phyloP scores from a whole-genome alignment of 1,140 invertebrate genomes.

The Halesus radiatus region DNA sequence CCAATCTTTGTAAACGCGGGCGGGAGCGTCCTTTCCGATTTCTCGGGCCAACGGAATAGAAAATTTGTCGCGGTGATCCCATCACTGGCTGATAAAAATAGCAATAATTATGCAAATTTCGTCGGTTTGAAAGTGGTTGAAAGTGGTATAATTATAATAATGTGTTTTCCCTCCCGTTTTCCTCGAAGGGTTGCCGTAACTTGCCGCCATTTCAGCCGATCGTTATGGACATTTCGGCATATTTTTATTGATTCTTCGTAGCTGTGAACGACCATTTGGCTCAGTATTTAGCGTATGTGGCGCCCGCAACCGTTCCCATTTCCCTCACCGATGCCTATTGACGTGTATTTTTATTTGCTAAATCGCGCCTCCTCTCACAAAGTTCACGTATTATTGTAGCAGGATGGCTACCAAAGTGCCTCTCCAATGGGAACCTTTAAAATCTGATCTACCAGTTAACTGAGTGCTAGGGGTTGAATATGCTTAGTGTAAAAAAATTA shows the following conservation, averaged over 20 bases:
- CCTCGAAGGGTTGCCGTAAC: not conserved
- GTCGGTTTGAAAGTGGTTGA: not conserved
- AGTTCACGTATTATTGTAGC: not conserved
- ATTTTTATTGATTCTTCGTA: constrained; percentile 12
- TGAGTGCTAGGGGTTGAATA: too few species aligned
- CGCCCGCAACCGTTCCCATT: not conserved
- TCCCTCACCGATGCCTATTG: not conserved
- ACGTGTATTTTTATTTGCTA: not conserved
- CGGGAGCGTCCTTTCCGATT: not conserved
- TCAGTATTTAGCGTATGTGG: not conserved
- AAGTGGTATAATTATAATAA: constrained; percentile 20
- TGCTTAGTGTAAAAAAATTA: too few species aligned
- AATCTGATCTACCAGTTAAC: too few species aligned
- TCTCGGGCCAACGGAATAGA: not conserved
- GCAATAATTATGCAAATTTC: constrained; percentile 10
- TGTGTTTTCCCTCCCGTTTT: not conserved
- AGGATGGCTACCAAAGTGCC: not conserved
- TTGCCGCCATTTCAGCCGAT: not conserved
- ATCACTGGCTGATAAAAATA: constrained; percentile 1
- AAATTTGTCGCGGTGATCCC: not conserved
- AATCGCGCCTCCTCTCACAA: too few species aligned
- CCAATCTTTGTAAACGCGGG: not conserved
- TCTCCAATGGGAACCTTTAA: too few species aligned
- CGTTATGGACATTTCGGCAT: constrained; percentile 13
- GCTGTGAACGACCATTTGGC: not conserved